Evolutionary conservation across 1,140 invertebrate genomes (phyloP).

Genomic region (Drosophila jambulina): DNA sequence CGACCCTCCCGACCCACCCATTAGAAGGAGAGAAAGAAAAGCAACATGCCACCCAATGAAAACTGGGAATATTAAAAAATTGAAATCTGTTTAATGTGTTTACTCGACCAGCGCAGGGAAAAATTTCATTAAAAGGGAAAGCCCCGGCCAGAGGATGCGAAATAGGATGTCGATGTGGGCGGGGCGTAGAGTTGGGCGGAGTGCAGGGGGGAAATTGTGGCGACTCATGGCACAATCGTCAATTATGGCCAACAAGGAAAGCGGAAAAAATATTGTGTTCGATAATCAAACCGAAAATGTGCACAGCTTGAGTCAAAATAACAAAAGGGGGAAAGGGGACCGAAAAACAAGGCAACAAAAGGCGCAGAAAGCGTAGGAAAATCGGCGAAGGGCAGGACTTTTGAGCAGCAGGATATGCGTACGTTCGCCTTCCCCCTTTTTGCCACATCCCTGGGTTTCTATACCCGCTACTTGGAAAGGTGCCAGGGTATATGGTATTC

Average conservation of each 20-base stretch:
- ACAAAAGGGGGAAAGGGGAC: slow-evolving; percentile 34
- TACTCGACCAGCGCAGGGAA: slow-evolving; percentile 55
- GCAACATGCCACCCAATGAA: slow-evolving; percentile 21
- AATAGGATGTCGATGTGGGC: slow-evolving; percentile 21
- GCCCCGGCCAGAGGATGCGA: slow-evolving; percentile 28
- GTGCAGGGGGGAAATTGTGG: slow-evolving; percentile 57
- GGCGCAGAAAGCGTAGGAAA: slow-evolving; percentile 63
- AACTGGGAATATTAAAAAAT: slow-evolving; percentile 59
- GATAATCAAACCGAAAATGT: slow-evolving; percentile 83
- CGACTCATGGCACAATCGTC: slow-evolving; percentile 81
- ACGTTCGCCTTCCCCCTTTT: slow-evolving; percentile 49
- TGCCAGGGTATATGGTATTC: slow-evolving; percentile 1
- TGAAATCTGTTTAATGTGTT: slow-evolving; percentile 71
- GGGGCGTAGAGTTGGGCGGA: too few species aligned
- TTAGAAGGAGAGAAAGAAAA: background rate
- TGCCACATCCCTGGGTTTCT: background rate
- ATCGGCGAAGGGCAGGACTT: slow-evolving; percentile 55
- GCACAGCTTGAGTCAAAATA: slow-evolving; percentile 81
- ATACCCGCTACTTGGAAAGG: background rate
- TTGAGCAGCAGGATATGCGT: slow-evolving; percentile 82
- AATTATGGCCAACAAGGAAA: slow-evolving; percentile 80
- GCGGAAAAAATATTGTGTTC: slow-evolving; percentile 82
- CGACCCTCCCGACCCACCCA: slow-evolving; percentile 3
- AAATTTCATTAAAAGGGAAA: slow-evolving; percentile 67
- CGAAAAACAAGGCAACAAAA: slow-evolving; percentile 57